phyloP scores from a whole-genome alignment of 2,888 invertebrate species.

The Chirona hameri region DNA sequence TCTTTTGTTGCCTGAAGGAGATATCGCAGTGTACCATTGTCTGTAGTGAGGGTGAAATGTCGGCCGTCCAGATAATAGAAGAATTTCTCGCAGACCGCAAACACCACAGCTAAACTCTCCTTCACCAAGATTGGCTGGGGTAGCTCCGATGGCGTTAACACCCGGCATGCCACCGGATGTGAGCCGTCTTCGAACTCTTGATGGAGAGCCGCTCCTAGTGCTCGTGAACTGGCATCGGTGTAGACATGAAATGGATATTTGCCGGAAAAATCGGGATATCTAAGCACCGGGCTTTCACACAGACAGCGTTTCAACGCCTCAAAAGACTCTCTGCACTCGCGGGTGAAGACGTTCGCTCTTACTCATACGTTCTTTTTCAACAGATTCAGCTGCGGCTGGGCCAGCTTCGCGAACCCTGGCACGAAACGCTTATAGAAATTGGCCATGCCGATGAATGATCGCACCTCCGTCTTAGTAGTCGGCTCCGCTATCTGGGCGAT shows the following conservation, averaged over 20 bases:
- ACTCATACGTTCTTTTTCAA: background rate
- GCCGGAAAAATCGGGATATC: background rate
- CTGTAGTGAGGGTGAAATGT: background rate
- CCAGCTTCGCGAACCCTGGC: background rate
- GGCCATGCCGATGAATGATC: background rate
- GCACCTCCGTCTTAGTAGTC: background rate
- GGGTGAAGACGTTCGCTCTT: background rate
- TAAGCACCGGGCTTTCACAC: background rate
- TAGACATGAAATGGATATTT: background rate
- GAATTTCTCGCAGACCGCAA: background rate
- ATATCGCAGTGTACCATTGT: background rate
- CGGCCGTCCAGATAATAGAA: background rate
- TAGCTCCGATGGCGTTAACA: background rate
- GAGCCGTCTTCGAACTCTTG: background rate
- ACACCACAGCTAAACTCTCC: background rate
- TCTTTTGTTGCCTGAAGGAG: too few relatives aligned
- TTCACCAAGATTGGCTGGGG: background rate
- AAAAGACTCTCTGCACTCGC: background rate
- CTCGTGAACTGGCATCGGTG: background rate
- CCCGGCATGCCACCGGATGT: background rate
- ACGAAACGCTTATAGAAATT: background rate
- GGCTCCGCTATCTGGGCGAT: background rate
- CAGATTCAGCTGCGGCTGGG: background rate
- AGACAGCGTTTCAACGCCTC: background rate
- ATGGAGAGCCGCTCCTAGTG: background rate